These are phyloP conservation scores for Ophthalmotilapia sp. DNA, from an alignment of 2,113 vertebrate species.

Conservation along the genomic window DNA sequence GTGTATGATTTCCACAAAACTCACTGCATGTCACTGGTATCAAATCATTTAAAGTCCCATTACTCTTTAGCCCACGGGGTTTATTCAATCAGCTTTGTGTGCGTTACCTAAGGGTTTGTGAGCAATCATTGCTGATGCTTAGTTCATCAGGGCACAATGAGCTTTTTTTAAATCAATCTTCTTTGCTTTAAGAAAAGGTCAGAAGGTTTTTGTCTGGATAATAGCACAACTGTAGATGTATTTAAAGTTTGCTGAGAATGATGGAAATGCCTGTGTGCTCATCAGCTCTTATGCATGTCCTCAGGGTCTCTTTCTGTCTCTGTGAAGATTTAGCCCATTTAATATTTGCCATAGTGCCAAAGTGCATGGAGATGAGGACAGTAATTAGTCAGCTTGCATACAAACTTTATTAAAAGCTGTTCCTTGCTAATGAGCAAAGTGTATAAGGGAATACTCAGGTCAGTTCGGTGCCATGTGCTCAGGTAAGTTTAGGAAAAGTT, in stretches of 20 bases:
- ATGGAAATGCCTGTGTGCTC: background rate
- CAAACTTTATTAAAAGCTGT: conserved; percentile 34
- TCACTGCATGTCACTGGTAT: background rate
- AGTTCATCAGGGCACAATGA: background rate
- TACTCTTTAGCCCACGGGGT: background rate
- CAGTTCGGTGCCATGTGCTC: background rate
- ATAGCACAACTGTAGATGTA: background rate
- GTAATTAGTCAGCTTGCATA: background rate
- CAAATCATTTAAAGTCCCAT: background rate
- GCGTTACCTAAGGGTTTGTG: background rate
- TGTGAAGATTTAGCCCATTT: background rate
- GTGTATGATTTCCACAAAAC: background rate
- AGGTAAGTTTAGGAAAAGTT: background rate
- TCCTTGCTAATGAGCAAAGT: conserved; percentile 45
- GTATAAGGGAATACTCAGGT: conserved; percentile 35
- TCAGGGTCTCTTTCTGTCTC: background rate
- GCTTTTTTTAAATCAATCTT: background rate
- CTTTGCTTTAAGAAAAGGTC: background rate
- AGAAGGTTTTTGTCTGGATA: background rate
- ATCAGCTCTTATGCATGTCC: background rate
- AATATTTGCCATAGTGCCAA: background rate
- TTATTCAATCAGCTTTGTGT: background rate
- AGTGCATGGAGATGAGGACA: background rate
- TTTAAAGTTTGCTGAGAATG: background rate
- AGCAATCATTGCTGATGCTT: background rate